Base-by-base conservation (phyloP, 1,140 invertebrate genomes). In the Ceratina calcarata region DNA sequence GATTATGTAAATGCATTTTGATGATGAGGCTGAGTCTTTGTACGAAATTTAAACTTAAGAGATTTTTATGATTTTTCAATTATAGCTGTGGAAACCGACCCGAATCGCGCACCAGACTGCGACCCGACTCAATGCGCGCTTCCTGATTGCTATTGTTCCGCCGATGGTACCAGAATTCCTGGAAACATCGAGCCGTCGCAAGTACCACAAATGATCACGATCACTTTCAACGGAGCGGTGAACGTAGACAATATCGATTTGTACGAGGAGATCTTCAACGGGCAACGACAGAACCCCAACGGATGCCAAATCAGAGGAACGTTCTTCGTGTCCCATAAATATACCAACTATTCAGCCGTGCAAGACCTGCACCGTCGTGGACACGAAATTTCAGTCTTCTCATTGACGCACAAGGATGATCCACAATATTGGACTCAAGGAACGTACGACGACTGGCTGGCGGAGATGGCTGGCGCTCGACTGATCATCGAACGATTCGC, bases 261-360 rank as follows among this genome's bases (percentile, higher is more conserved):
- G 61, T 98, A 98, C 92, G 96, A 98, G 62, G 97, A 98, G 83
- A 95, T 98, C 82, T 98, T 98, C 94, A 97, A 97, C 89, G 97
- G 97, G 3, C 95, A 96, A 85, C 94, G 97, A 18, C 95, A 95
- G 86, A 98, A 98, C 90, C 97, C 98, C 20, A 99, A 99, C 91
- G 97, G 98, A 27, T 99, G 98, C 90, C 96, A 98, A 87, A 97
- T 99, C 89, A 95, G 96, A 82, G 97, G 97, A 80, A 99, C 98
- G 7, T 99, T 99, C 95, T 99, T 99, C 91, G 96, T 98, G 0
- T 98, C 97, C 0, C 98, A 99, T 94, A 98, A 98, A 90, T 99
- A 98, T 92, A 98, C 97, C 66, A 99, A 99, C 92, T 99, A 99
- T 89, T 98, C 97, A 13, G 97, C 97, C 7, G 96, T 99, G 1